Evolutionary conservation across 2,113 vertebrate genomes (phyloP), one percentile per base, ranked within the genome.

Genomic region (Actenoides lindsayi): DNA sequence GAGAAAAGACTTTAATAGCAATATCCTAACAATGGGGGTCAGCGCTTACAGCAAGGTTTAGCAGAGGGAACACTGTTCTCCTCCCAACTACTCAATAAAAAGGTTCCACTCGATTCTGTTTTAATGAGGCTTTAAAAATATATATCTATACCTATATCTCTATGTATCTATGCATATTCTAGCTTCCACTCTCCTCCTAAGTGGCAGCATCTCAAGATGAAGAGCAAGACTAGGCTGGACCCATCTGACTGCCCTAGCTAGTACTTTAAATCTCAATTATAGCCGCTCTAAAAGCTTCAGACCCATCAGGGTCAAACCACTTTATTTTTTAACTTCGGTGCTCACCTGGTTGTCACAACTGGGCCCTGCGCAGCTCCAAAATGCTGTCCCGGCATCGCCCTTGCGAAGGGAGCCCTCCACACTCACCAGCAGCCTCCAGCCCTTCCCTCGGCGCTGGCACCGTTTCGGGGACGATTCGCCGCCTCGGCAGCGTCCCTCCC

Each of bases 401-500:
- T 13, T 37, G 44, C 1, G 31, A 2, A 1, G 1, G 33, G 74
- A 44, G 31, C 65, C 64, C 64, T 15, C 9, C 2, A 48, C 82
- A 41, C 42, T 2, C 60, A 10, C 0, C 4, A 16, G 70, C 80
- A 41, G 23, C 90, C 85, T 16, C 0, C 3, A 10, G 25, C 33
- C 70, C 4, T 21, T 50, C 16, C 19, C 0, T 0, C 1, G 2
- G 56, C 2, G 6, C 64, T 28, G 37, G 37, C 35, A 39, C 35
- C 25, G 25, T 18, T 27, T 10, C 39, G 37, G 60, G 37, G 24
- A 16, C 39, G 35, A 63, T 28, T 19, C 19, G 16, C 25, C 10
- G 17, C 25, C 37, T 41, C 39, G 11, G 27, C 62, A 28, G 39
- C 39, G 20, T 41, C 62, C 37, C 35, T 37, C 63, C 27, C 63